phyloP scores from a whole-genome alignment of 2,888 invertebrate genomes.

The Heliconius ismenius region DNA sequence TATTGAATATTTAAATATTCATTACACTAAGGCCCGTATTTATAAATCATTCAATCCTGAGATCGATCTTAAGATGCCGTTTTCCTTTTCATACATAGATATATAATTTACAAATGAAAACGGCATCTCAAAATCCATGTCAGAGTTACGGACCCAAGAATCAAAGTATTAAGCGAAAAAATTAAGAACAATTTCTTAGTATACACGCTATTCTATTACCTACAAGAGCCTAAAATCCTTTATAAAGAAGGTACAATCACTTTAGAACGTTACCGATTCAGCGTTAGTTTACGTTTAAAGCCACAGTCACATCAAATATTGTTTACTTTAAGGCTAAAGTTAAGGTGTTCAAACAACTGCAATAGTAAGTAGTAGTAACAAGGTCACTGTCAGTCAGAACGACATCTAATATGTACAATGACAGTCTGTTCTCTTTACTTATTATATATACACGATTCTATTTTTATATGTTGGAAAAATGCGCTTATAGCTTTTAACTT shows the following conservation, averaged over 20 bases:
- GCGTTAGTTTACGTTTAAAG: conserved; percentile 4
- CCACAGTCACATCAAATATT: conserved; percentile 4
- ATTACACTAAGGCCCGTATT: background rate
- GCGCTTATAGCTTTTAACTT: conserved; percentile 13
- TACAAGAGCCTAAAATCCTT: conserved; percentile 3
- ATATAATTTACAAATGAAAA: too few relatives aligned
- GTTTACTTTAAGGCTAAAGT: conserved; percentile 1
- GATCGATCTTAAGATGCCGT: too few relatives aligned
- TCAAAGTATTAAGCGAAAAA: background rate
- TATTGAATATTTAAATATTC: background rate
- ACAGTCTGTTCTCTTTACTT: conserved; percentile 15
- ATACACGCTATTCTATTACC: background rate
- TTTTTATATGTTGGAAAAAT: background rate
- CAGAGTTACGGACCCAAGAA: too few relatives aligned
- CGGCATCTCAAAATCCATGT: too few relatives aligned
- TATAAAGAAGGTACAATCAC: conserved; percentile 29
- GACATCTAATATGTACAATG: conserved; percentile 22
- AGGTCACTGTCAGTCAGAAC: background rate
- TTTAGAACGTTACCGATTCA: background rate
- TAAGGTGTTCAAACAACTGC: conserved; percentile 7
- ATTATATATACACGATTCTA: background rate
- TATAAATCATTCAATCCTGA: too few relatives aligned
- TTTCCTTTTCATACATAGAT: too few relatives aligned
- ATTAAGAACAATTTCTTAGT: background rate
- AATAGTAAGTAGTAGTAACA: background rate